Evolutionary conservation across 1,140 invertebrate genomes (phyloP), one percentile per base, ranked within the genome.

Genomic region (Marisa cornuarietis): DNA sequence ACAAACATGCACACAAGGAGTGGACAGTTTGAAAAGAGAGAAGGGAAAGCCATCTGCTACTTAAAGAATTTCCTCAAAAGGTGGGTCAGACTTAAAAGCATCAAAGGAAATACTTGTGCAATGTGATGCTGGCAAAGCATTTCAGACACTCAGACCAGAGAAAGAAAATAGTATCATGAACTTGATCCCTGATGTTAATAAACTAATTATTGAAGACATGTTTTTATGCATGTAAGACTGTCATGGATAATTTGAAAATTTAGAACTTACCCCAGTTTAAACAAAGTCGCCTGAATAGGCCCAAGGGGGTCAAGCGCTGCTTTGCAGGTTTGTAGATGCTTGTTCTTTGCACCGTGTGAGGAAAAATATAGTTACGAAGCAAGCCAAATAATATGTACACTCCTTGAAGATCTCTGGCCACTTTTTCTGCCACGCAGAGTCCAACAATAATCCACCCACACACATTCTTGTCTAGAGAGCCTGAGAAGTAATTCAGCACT

Each of bases 361-460:
- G 88, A 84, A 86, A 91, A 49, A 90, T 74, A 20, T 80, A 75
- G 79, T 91, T 91, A 63, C 89, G 83, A 81, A 85, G 85, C 22
- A 91, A 68, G 16, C 89, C 90, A 83, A 89, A 88, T 20, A 88
- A 71, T 13, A 90, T 62, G 76, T 87, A 90, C 13, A 91, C 90
- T 68, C 82, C 78, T 82, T 91, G 90, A 16, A 88, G 54, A 73
- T 90, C 88, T 76, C 87, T 79, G 7, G 86, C 49, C 14, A 89
- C 73, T 73, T 90, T 89, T 71, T 88, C 87, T 13, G 85, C 73
- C 18, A 90, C 85, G 80, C 87, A 89, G 22, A 88, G 58, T 54
- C 86, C 90, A 61, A 91, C 85, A 20, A 86, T 87, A 8, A 90
- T 71, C 49, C 84, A 82, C 49, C 83, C 82, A 76, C 81, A 82